phyloP scores from a whole-genome alignment of 2,113 vertebrate species.

The Cryptotis parvus region DNA sequence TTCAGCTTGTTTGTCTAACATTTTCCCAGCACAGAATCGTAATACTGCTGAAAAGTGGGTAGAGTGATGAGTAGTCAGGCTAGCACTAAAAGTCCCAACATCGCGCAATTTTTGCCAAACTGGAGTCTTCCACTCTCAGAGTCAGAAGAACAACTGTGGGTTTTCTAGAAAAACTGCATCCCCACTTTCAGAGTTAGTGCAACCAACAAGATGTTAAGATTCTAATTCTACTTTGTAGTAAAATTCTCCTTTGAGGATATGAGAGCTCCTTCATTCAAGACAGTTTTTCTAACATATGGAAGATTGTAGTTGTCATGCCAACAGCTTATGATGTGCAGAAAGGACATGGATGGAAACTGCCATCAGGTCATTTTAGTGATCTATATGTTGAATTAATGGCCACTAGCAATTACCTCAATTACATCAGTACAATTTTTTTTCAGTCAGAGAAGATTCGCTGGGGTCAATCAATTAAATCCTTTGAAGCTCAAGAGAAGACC shows the following conservation, averaged over 20 bases:
- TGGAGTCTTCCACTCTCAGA: not conserved
- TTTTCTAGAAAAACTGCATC: not conserved
- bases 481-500: conserved; percentile 89
- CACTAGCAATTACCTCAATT: not conserved
- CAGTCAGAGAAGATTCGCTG: conserved; percentile 91
- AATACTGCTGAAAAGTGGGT: not conserved
- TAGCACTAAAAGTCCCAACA: not conserved
- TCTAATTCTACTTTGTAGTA: not conserved
- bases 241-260: not conserved
- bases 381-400: not conserved
- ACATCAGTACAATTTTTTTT: conserved; percentile 62
- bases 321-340: not conserved
- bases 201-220: not conserved
- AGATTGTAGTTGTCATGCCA: not conserved
- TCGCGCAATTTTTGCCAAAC: not conserved
- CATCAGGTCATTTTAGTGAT: not conserved
- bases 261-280: not conserved
- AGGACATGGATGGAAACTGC: not conserved
- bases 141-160: not conserved
- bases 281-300: not conserved
- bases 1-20: no score
- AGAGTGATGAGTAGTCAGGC: not conserved
- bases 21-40: not conserved
- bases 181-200: not conserved
- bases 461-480: conserved; percentile 85